Evolutionary conservation across 2,797 vertebrate species (phyloP), one percentile per base, ranked within the genome.

Genomic region (Girardinus metallicus): DNA sequence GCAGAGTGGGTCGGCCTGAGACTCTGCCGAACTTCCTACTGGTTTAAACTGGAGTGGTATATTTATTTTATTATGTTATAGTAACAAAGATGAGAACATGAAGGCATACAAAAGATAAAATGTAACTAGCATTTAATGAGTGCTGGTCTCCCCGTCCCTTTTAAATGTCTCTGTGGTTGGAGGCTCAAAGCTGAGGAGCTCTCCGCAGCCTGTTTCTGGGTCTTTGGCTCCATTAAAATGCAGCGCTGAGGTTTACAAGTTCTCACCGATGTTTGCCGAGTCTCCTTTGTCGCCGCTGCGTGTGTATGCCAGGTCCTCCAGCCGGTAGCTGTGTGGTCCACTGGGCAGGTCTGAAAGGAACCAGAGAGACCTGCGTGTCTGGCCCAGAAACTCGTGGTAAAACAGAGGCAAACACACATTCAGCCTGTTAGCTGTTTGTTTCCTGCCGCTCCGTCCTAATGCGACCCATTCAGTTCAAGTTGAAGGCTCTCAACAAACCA

Each of bases 271-370:
- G 86, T 97, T 98, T 34, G 96, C 95, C 9, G 94, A 95, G 92
- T 97, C 96, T 85, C 96, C 97, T 91, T 97, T 98, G 94, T 97
- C 96, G 73, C 97, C 96, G 18, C 96, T 98, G 89, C 97, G 93
- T 0, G 96, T 96, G 87, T 92, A 97, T 31, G 96, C 97, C 81
- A 98, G 93, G 11, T 97, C 96, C 90, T 97, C 96, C 89, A 98
- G 92, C 11, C 95, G 91, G 23, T 96, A 97, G 46, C 88, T 94
- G 86, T 96, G 95, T 0, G 94, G 94, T 41, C 96, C 97, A 23
- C 92, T 94, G 80, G 96, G 96, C 70, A 98, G 89, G 83, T 96
- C 97, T 97, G 86, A 13, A 51, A n/a, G 77, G 21, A 85, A 86
- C 53, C 78, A 78, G 43, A 79, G 64, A 21, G 12, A 81, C 15